phyloP scores from a whole-genome alignment of 2,797 vertebrate genomes.

The Danio tinwini region DNA sequence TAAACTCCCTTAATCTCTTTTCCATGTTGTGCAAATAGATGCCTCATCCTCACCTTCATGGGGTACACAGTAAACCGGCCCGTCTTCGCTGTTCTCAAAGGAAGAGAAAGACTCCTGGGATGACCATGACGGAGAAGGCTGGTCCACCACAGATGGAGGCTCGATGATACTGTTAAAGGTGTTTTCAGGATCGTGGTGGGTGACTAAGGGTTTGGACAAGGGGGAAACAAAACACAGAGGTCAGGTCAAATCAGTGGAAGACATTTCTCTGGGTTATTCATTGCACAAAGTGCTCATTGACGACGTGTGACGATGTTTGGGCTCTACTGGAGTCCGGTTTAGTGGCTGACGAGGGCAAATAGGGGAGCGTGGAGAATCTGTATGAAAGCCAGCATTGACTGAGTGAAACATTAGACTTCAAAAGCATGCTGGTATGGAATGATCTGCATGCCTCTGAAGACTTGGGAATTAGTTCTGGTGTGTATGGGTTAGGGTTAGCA shows the following conservation, averaged over 20 bases:
- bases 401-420: slow-evolving; percentile 3
- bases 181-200: slow-evolving; percentile 95
- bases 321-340: slow-evolving; percentile 16
- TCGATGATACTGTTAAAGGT: slow-evolving; percentile 97
- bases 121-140: slow-evolving; percentile 93
- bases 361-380: slow-evolving; percentile 4
- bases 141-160: slow-evolving; percentile 90
- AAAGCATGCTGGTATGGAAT: slow-evolving; percentile 3
- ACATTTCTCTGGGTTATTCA: slow-evolving; percentile 67
- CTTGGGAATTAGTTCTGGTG: neutral
- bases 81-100: slow-evolving; percentile 94
- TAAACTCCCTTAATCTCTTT: slow-evolving; percentile 47
- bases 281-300: slow-evolving; percentile 66
- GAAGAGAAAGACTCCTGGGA: slow-evolving; percentile 97
- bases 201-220: slow-evolving; percentile 79
- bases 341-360: slow-evolving; percentile 21
- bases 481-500: neutral
- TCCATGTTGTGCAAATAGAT: slow-evolving; percentile 59
- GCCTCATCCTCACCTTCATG: slow-evolving; percentile 89
- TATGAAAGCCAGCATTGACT: slow-evolving; percentile 33
- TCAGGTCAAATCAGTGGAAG: slow-evolving; percentile 65
- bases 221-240: slow-evolving; percentile 64
- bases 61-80: slow-evolving; percentile 94
- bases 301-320: neutral
- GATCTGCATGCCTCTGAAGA: neutral